These are phyloP conservation scores for Rhinoraja longicauda DNA, from an alignment of 2,797 vertebrate species.

Conservation along the genomic window DNA sequence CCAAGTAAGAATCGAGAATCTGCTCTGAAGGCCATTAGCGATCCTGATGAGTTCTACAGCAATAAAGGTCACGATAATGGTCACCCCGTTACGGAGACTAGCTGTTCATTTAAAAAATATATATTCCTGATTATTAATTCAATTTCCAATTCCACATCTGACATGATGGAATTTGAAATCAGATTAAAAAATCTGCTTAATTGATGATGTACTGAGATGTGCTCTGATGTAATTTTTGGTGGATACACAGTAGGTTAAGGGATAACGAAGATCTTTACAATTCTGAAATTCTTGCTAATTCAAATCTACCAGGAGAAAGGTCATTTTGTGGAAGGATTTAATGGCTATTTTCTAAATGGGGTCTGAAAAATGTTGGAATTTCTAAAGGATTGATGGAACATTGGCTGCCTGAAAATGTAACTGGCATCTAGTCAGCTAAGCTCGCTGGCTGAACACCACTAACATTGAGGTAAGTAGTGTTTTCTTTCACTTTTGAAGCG, in stretches of 20 bases:
- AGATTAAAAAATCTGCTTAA: not conserved
- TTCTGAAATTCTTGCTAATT: not conserved
- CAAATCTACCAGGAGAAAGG: not conserved
- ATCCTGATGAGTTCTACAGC: no score
- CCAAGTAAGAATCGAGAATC: no score
- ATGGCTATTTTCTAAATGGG: no score
- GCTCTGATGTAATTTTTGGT: not conserved
- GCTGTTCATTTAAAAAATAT: no score
- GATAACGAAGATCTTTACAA: not conserved
- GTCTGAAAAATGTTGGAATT: not conserved
- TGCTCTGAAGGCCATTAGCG: no score
- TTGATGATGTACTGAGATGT: not conserved
- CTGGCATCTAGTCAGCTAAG: not conserved
- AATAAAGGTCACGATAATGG: not conserved
- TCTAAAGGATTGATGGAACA: not conserved
- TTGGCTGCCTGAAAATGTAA: not conserved
- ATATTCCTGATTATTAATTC: no score
- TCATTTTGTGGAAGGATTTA: not conserved
- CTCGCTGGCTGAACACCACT: not conserved
- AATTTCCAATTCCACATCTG: no score
- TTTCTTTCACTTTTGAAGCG: not conserved
- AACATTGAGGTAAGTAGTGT: no score
- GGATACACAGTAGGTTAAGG: no score
- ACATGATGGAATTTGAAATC: no score
- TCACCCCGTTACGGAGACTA: not conserved